Percentiles rank a stretch among this genome's conserved stretches.
phyloP scores from a whole-genome alignment of 1,140 invertebrate genomes.

The Anastrepha ludens region DNA sequence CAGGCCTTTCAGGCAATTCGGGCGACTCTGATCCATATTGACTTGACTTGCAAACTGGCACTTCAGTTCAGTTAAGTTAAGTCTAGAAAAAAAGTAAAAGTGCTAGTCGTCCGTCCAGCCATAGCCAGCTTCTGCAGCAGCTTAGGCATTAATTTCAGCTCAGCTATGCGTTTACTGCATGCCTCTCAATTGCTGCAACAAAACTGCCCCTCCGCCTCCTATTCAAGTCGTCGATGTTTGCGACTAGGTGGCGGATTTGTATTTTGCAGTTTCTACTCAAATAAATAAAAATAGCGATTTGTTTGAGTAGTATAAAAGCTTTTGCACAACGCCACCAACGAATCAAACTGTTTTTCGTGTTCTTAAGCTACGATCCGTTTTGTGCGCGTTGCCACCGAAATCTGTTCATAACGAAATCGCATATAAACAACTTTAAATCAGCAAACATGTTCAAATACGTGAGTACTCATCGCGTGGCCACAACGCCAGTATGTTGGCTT shows the following conservation, averaged over 20 bases:
- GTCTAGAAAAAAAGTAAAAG: slow-evolving; percentile 11
- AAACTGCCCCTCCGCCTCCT: background rate
- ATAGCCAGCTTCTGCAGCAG: background rate
- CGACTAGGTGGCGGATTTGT: background rate
- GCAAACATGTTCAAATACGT: slow-evolving; percentile 69
- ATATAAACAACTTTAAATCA: slow-evolving; percentile 55
- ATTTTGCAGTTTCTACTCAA: slow-evolving; percentile 16
- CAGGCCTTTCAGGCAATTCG: slow-evolving; percentile 11
- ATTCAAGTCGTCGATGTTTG: background rate
- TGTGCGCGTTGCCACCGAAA: slow-evolving; percentile 23
- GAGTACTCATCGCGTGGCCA: slow-evolving; percentile 57
- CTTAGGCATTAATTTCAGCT: background rate
- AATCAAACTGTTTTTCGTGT: slow-evolving; percentile 44
- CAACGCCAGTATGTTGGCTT: background rate
- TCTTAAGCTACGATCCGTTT: slow-evolving; percentile 50
- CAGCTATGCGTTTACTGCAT: slow-evolving; percentile 16
- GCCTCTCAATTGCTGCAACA: slow-evolving; percentile 27
- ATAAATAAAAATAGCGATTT: background rate
- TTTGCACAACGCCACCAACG: slow-evolving; percentile 56
- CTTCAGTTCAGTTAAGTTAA: background rate
- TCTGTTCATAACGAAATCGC: slow-evolving; percentile 60
- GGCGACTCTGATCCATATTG: slow-evolving; percentile 31
- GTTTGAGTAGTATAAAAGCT: slow-evolving; percentile 65
- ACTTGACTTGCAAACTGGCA: slow-evolving; percentile 11
- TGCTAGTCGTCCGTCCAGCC: slow-evolving; percentile 8